These are phyloP conservation scores for Otolemur crassicaudatus DNA, from an alignment of 2,797 vertebrate genomes.

Conservation along the genomic window DNA sequence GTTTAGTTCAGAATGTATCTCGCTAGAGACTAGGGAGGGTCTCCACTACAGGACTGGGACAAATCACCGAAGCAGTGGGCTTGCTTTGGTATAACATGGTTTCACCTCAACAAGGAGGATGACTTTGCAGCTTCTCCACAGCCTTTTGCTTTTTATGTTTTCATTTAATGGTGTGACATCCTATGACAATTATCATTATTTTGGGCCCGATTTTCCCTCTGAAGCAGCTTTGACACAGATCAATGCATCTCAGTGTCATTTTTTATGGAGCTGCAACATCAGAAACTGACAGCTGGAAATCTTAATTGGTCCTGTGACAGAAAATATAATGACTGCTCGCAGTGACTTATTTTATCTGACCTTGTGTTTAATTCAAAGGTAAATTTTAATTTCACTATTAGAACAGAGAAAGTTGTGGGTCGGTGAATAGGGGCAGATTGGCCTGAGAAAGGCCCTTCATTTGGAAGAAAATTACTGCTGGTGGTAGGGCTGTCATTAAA, in stretches of 20 bases:
- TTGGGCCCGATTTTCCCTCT: slow-evolving; percentile 75
- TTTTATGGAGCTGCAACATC: slow-evolving; percentile 81
- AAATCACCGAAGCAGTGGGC: background rate
- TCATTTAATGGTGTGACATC: slow-evolving; percentile 79
- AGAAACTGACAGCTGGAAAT: slow-evolving; percentile 88
- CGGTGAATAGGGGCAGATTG: background rate
- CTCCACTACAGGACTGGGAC: background rate
- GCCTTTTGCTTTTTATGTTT: slow-evolving; percentile 79
- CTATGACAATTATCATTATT: slow-evolving; percentile 84
- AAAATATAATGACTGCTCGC: slow-evolving; percentile 83
- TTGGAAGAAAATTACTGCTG: slow-evolving; percentile 12
- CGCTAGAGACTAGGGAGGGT: background rate
- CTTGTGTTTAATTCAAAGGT: slow-evolving; percentile 86
- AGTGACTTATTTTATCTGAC: slow-evolving; percentile 83
- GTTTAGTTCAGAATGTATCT: background rate
- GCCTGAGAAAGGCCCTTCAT: background rate
- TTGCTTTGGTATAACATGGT: background rate
- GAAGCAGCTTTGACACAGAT: slow-evolving; percentile 87
- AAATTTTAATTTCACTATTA: slow-evolving; percentile 78
- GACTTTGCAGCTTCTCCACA: slow-evolving; percentile 57
- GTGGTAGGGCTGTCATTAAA: slow-evolving; percentile 62
- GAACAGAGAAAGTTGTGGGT: slow-evolving; percentile 54
- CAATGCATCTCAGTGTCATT: slow-evolving; percentile 85
- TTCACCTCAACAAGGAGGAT: slow-evolving; percentile 42
- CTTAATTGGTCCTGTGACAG: slow-evolving; percentile 88